These are phyloP conservation scores for Perca fluviatilis DNA, from an alignment of 2,113 vertebrate genomes.

Conservation along the genomic window DNA sequence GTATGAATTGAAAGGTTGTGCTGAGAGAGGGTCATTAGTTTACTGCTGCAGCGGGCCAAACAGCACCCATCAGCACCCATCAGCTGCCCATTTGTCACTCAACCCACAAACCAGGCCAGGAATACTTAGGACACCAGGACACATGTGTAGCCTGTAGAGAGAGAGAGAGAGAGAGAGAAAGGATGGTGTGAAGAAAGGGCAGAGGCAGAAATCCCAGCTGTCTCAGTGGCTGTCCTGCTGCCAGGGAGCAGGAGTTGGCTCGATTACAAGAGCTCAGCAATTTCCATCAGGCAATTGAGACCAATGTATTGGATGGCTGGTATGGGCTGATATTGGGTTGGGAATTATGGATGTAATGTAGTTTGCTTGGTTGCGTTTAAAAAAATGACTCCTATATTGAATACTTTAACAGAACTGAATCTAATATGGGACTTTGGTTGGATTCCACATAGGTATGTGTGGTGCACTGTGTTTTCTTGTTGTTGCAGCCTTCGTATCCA, in stretches of 20 bases:
- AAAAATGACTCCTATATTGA: conserved; percentile 11
- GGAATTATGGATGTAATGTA: neutral
- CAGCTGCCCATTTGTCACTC: conserved; percentile 63
- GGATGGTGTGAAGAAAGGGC: neutral
- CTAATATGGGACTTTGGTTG: neutral
- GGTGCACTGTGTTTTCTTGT: neutral
- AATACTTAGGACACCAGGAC: conserved; percentile 29
- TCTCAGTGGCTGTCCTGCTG: conserved; percentile 25
- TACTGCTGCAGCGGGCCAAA: conserved; percentile 38
- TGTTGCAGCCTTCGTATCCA: neutral
- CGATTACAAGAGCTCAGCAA: conserved; percentile 33
- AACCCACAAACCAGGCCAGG: conserved; percentile 20
- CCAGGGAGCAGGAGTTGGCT: neutral
- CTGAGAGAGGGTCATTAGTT: conserved; percentile 57
- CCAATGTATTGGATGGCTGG: neutral
- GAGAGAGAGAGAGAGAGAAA: conserved; percentile 19
- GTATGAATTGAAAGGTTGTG: conserved; percentile 40
- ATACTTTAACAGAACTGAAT: neutral
- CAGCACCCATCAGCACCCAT: conserved; percentile 54
- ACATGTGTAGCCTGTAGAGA: conserved; percentile 29
- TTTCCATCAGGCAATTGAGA: conserved; percentile 26
- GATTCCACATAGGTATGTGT: neutral
- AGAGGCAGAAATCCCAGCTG: conserved; percentile 31
- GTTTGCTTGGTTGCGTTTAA: conserved; percentile 2
- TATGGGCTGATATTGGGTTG: conserved; percentile 5